Evolutionary conservation across 2,797 vertebrate genomes (phyloP), one percentile per base, ranked within the genome.

Genomic region (Poliocrania exsul): DNA sequence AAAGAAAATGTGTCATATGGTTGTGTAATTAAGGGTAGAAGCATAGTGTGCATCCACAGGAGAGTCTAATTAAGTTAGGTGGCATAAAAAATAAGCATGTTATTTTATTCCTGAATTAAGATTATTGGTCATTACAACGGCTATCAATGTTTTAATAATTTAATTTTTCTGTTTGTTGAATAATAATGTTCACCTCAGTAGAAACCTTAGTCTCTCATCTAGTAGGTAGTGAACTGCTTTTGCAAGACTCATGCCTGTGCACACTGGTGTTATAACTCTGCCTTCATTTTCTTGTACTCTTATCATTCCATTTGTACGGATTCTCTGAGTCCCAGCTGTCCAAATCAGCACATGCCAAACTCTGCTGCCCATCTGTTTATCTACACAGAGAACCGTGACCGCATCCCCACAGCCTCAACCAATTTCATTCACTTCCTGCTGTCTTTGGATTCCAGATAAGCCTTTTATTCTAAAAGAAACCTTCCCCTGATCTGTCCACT

Each of bases 341-440:
- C 72, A 85, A 87, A 74, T 31, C 84, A 85, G 61, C 47, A 51
- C 57, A 78, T 74, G 74, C 57, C 2, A 19, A 83, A 94, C 92
- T 92, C 93, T 95, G 95, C 83, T 89, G 72, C 88, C 92, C 96
- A 97, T 96, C 90, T 96, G 93, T 94, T 95, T 9, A 2, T 80
- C 72, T 82, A 20, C 72, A 91, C 50, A 86, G 88, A 94, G 75
- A 70, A 87, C 84, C 3, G 11, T 93, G 91, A 95, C 92, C 93
- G 74, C 92, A 93, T 91, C 90, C 81, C 88, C 78, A 64, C 86
- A 95, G 88, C 90, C 92, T 92, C 94, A 94, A 95, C 84, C 86
- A 83, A 93, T 95, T 96, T 93, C 24, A 49, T 88, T 93, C 91
- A 80, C 91, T 92, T 96, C 93, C 93, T 95, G 84, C 69, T 92